Percentiles rank a stretch among this genome's conserved stretches.
Conservation (phyloP, 2,888 invertebrate genomes). For the Ceraclea dissimilis region DNA sequence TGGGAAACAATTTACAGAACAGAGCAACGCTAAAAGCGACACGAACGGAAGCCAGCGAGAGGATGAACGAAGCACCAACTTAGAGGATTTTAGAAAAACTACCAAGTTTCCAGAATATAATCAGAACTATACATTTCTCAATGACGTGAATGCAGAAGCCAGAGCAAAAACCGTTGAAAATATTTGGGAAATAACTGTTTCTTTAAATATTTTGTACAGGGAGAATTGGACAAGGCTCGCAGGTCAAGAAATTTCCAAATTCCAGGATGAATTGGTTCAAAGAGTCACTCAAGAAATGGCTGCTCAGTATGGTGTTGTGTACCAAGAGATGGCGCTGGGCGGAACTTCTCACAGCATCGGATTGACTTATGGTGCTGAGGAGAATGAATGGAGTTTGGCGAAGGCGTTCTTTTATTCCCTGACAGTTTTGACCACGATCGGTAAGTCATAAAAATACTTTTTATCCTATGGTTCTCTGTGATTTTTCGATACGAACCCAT, state of each 20-base stretch:
- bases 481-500: no score
- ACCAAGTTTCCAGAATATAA: conserved; percentile 12
- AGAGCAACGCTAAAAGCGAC: conserved; percentile 44
- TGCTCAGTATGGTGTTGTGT: conserved; percentile 37
- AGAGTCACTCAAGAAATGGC: conserved; percentile 72
- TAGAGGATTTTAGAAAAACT: conserved; percentile 3
- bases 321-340: conserved; percentile 46
- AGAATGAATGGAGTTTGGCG: conserved; percentile 80
- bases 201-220: conserved; percentile 78
- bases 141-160: conserved; percentile 25
- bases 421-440: conserved; percentile 87
- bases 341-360: conserved; percentile 31
- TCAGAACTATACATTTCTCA: conserved; percentile 24
- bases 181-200: conserved; percentile 87
- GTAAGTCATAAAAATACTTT: conserved; percentile 46
- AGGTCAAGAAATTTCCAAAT: conserved; percentile 68
- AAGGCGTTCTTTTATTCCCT: conserved; percentile 90
- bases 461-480: no score
- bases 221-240: conserved; percentile 85
- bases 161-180: conserved; percentile 61
- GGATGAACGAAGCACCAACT: conserved; percentile 30
- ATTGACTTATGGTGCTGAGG: conserved; percentile 39
- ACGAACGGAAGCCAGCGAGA: conserved; percentile 33
- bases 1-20: conserved; percentile 42
- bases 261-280: conserved; percentile 76